phyloP scores from a whole-genome alignment of 1,140 invertebrate species.

The Samia ricini region DNA sequence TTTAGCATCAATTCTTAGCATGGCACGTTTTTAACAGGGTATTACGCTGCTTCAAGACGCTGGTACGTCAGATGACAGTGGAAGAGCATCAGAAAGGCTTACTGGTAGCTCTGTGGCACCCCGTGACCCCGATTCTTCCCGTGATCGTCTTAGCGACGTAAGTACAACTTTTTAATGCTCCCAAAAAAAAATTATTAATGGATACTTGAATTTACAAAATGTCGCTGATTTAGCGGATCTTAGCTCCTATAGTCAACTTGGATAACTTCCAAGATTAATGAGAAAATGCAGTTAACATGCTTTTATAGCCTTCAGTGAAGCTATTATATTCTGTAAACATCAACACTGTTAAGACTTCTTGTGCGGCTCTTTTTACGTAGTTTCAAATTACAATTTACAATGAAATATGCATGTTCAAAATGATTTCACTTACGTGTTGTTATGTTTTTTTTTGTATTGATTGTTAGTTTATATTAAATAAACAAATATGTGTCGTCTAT shows the following conservation, averaged over 20 bases:
- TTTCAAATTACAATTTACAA: not conserved
- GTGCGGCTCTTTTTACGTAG: not conserved
- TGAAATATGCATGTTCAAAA: constrained; percentile 29
- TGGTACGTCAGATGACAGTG: constrained; percentile 88
- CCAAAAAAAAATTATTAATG: not conserved
- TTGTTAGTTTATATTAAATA: constrained; percentile 38
- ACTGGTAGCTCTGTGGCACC: constrained; percentile 85
- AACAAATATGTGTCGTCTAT: constrained; percentile 25
- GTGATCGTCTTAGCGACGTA: constrained; percentile 89
- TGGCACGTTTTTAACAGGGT: constrained; percentile 61
- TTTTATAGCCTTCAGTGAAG: constrained; percentile 2
- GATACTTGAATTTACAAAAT: not conserved
- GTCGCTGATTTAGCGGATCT: not conserved
- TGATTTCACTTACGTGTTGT: constrained; percentile 37
- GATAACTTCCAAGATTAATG: not conserved
- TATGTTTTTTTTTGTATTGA: constrained; percentile 36
- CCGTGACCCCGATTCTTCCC: constrained; percentile 86
- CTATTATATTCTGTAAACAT: not conserved
- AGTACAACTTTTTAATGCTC: constrained; percentile 58
- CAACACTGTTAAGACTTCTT: not conserved
- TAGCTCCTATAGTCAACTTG: not conserved
- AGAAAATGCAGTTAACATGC: not conserved
- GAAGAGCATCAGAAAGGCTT: constrained; percentile 85
- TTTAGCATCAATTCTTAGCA: not conserved
- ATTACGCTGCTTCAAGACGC: constrained; percentile 84